Evolutionary conservation across 92 coral and sea anemone genomes (phyloP).

Genomic region (Actinernus sp.): DNA sequence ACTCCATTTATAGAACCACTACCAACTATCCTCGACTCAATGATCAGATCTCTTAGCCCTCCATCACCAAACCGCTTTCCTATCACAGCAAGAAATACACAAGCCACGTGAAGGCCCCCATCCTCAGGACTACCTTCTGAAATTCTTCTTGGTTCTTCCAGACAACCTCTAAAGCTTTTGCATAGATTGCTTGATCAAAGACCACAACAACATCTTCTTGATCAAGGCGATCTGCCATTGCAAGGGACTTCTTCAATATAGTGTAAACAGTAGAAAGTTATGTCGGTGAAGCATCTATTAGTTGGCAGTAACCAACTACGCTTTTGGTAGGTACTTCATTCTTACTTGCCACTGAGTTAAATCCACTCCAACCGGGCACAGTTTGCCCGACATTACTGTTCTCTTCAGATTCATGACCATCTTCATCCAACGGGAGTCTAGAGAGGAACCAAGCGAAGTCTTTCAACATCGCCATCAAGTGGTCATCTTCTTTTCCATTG

Average conservation of each 20-base stretch:
- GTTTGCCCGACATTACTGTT: not conserved
- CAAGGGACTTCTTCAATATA: conserved; percentile 35
- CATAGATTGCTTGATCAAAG: conserved; percentile 57
- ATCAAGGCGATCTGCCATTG: conserved; percentile 42
- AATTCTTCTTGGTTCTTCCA: conserved; percentile 65
- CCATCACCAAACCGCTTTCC: conserved; percentile 45
- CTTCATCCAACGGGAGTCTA: conserved; percentile 19
- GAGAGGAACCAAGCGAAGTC: conserved; percentile 60
- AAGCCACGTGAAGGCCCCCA: conserved; percentile 52
- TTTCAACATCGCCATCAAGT: conserved; percentile 22
- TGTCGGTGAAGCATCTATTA: conserved; percentile 61
- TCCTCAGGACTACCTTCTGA: conserved; percentile 26
- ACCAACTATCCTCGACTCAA: conserved; percentile 32
- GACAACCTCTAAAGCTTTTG: conserved; percentile 57
- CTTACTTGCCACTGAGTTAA: conserved; percentile 32
- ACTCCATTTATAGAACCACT: conserved; percentile 49
- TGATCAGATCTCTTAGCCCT: conserved; percentile 34
- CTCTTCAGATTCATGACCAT: not conserved
- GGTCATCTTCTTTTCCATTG: conserved; percentile 25
- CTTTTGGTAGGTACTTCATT: conserved; percentile 30
- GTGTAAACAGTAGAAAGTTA: conserved; percentile 57
- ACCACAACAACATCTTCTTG: conserved; percentile 41
- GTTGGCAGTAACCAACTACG: conserved; percentile 62
- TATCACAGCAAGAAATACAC: conserved; percentile 25
- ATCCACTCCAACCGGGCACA: conserved; percentile 61